Conservation (phyloP, 53 echinoderm and acorn worm genomes). For the Temnopleurus reevesii region DNA sequence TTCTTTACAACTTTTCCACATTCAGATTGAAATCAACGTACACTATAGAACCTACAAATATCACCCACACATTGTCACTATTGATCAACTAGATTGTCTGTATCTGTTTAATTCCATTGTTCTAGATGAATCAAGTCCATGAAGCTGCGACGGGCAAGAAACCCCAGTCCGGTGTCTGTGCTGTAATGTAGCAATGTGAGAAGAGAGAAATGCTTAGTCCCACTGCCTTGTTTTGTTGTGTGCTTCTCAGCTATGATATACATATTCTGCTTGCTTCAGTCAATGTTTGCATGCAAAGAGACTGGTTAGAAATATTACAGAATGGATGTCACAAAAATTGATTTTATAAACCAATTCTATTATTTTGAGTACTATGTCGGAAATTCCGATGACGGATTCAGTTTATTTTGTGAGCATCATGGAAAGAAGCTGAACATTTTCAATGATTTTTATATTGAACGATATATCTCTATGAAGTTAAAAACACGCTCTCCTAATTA, state of each 20-base stretch:
- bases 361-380: too few relatives aligned
- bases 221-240: not conserved
- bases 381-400: too few relatives aligned
- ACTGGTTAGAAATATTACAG: not conserved
- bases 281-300: not conserved
- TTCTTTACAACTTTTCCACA: too few relatives aligned
- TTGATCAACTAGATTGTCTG: not conserved
- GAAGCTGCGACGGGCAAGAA: constrained; percentile 52
- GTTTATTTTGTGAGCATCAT: too few relatives aligned
- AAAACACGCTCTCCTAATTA: too few relatives aligned
- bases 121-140: constrained; percentile 55
- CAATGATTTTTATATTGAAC: too few relatives aligned
- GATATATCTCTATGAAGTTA: too few relatives aligned
- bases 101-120: constrained; percentile 1
- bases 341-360: too few relatives aligned
- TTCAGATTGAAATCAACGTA: too few relatives aligned
- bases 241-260: not conserved
- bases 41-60: too few relatives aligned
- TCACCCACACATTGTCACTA: too few relatives aligned
- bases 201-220: not conserved
- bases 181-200: constrained; percentile 54
- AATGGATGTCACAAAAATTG: not conserved
- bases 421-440: too few relatives aligned
- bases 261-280: not conserved
- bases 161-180: constrained; percentile 50